These are phyloP conservation scores for Centropyge bicolor DNA, from an alignment of 2,797 vertebrate species.

Conservation along the genomic window DNA sequence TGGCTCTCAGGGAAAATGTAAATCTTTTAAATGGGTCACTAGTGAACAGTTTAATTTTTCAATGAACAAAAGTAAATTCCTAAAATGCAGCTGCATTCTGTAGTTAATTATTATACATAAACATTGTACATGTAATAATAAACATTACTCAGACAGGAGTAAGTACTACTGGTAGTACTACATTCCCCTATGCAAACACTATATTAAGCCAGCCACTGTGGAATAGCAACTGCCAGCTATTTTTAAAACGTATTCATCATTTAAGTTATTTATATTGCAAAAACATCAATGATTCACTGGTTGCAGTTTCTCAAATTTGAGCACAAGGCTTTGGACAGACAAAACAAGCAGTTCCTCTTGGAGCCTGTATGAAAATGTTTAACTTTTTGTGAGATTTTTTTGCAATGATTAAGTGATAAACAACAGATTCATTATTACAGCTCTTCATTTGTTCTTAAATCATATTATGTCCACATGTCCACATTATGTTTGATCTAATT, in stretches of 20 bases:
- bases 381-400: neutral
- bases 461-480: neutral
- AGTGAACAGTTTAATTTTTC: too few relatives aligned
- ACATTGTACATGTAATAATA: too few relatives aligned
- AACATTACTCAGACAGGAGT: neutral
- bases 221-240: neutral
- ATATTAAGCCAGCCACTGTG: neutral
- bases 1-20: too few relatives aligned
- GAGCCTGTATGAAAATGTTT: too few relatives aligned
- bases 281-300: neutral
- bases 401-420: neutral
- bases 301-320: neutral
- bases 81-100: too few relatives aligned
- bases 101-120: too few relatives aligned
- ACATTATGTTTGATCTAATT: slow-evolving; percentile 6
- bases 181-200: neutral
- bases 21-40: too few relatives aligned
- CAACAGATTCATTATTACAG: neutral
- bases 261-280: neutral
- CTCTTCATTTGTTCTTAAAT: neutral
- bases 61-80: too few relatives aligned
- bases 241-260: neutral
- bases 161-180: neutral
- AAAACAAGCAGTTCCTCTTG: neutral
- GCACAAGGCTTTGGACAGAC: neutral